Evolutionary conservation across 1,140 invertebrate species (phyloP).

Genomic region (Eueides isabella): DNA sequence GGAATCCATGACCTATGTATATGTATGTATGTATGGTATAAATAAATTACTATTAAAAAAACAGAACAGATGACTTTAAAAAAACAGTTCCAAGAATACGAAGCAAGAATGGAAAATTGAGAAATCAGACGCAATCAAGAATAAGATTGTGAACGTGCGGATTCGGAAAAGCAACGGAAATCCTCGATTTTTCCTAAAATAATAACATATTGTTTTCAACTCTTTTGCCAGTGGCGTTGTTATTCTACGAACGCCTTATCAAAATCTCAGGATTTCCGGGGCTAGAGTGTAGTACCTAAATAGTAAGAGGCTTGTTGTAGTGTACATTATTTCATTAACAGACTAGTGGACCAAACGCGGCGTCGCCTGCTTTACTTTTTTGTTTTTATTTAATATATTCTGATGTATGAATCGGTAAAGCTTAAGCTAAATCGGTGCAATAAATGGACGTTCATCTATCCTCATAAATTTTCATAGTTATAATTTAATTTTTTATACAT

Average conservation of each 20-base stretch:
- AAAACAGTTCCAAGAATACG: neutral
- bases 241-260: neutral
- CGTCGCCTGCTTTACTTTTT: too few species aligned
- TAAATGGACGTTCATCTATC: too few species aligned
- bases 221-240: neutral
- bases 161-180: neutral
- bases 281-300: neutral
- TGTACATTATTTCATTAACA: neutral
- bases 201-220: neutral
- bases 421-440: too few species aligned
- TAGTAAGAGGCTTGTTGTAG: neutral
- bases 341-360: too few species aligned
- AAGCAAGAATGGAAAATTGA: neutral
- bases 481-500: too few species aligned
- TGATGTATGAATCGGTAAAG: too few species aligned
- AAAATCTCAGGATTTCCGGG: neutral
- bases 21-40: too few species aligned
- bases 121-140: slow-evolving; percentile 1
- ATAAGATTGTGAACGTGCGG: neutral
- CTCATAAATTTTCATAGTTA: too few species aligned
- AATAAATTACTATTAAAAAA: too few species aligned
- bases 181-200: slow-evolving; percentile 2
- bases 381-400: too few species aligned
- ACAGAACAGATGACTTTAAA: neutral
- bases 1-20: too few species aligned